A percentile compares a stretch with the other conserved stretches of the same genome.
Conservation (phyloP, 2,797 vertebrate genomes). For the Anomalospiza imberbis region DNA sequence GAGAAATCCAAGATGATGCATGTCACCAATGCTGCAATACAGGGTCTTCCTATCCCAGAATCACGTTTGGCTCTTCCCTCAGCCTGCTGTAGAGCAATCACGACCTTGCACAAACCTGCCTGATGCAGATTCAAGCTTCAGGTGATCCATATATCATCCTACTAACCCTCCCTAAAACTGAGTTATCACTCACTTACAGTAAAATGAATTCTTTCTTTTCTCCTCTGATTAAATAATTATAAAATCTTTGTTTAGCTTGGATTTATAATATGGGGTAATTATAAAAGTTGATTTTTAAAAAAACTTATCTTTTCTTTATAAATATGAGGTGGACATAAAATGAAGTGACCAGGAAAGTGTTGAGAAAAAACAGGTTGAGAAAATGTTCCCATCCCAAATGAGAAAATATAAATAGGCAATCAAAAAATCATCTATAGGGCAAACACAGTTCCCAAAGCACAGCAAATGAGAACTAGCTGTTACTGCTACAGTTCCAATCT, state of each 20-base stretch:
- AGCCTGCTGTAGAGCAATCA: not conserved
- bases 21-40: not conserved
- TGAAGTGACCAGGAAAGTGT: not conserved
- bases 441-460: not conserved
- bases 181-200: not conserved
- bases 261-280: not conserved
- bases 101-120: not conserved
- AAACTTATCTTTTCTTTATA: not conserved
- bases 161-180: not conserved
- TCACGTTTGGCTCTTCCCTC: not conserved
- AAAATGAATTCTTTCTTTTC: not conserved
- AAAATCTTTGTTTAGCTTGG: not conserved
- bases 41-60: not conserved
- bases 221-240: not conserved
- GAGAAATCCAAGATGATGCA: not conserved
- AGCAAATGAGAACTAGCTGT: not conserved
- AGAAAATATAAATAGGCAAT: not conserved
- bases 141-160: not conserved
- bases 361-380: not conserved
- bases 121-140: not conserved
- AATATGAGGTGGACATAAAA: not conserved
- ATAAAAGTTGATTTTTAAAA: not conserved
- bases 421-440: not conserved
- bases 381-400: not conserved
- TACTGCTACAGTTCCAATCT: not conserved